phyloP scores from a whole-genome alignment of 2,113 vertebrate species.

The Eubucco bourcierii region DNA sequence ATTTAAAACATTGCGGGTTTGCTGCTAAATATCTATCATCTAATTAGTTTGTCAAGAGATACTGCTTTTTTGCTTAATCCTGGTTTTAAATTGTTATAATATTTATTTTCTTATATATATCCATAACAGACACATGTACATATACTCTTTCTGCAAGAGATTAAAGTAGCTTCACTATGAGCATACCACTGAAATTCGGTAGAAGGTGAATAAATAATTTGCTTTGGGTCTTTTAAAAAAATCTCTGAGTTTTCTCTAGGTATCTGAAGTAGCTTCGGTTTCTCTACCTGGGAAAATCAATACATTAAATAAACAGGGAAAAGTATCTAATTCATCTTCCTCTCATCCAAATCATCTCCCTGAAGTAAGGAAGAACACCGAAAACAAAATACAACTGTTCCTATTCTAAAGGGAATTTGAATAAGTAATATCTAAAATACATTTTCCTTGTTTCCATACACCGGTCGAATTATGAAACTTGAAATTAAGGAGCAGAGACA shows the following conservation, averaged over 20 bases:
- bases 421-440: neutral
- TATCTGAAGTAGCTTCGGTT: neutral
- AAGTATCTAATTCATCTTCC: neutral
- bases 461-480: neutral
- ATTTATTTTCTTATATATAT: neutral
- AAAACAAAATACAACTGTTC: neutral
- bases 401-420: conserved; percentile 37
- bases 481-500: neutral
- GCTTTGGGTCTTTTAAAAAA: neutral
- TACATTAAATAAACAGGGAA: neutral
- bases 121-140: neutral
- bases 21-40: neutral
- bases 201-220: neutral
- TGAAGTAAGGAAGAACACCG: neutral
- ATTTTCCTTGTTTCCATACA: conserved; percentile 10
- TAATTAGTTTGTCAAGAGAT: conserved; percentile 1
- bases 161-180: neutral
- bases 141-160: neutral
- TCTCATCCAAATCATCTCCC: neutral
- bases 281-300: neutral
- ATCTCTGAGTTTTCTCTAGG: neutral
- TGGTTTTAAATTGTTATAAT: neutral
- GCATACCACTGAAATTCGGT: neutral
- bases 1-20: conserved; percentile 29
- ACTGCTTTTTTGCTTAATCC: neutral